These are phyloP conservation scores for Anguilla anguilla DNA, from an alignment of 2,797 vertebrate species.

Conservation along the genomic window DNA sequence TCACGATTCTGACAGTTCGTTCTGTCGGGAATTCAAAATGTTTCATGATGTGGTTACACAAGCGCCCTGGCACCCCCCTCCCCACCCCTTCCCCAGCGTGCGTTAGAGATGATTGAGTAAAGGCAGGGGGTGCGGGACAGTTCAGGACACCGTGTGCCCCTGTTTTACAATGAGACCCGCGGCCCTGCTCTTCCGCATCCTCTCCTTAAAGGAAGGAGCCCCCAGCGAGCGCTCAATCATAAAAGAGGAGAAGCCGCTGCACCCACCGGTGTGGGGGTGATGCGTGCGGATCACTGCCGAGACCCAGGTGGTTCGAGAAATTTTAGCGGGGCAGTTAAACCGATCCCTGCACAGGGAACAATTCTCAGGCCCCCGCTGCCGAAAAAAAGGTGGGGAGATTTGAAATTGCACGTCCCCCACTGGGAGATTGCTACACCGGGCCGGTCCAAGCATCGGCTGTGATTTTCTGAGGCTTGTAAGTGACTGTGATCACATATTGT, in stretches of 20 bases:
- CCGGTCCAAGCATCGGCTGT: background rate
- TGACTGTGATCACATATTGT: background rate
- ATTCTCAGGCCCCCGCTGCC: background rate
- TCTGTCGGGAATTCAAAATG: background rate
- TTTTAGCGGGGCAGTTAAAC: background rate
- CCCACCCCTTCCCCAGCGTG: background rate
- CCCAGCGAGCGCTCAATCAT: background rate
- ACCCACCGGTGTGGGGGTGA: background rate
- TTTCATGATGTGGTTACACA: background rate
- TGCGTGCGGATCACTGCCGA: background rate
- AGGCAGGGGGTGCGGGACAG: background rate
- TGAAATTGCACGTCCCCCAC: background rate
- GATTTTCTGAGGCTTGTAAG: background rate
- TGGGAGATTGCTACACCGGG: background rate
- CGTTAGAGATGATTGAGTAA: background rate
- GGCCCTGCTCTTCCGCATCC: background rate
- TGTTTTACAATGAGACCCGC: background rate
- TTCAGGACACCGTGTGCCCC: background rate
- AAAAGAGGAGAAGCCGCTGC: background rate
- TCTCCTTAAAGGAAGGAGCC: background rate
- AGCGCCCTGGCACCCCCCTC: background rate
- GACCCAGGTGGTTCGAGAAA: background rate
- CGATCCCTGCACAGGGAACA: background rate
- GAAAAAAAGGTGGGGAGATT: background rate
- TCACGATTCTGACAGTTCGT: background rate